Base-by-base conservation (phyloP, 2,888 invertebrate genomes). In the Caenorhabditis panamensis region DNA sequence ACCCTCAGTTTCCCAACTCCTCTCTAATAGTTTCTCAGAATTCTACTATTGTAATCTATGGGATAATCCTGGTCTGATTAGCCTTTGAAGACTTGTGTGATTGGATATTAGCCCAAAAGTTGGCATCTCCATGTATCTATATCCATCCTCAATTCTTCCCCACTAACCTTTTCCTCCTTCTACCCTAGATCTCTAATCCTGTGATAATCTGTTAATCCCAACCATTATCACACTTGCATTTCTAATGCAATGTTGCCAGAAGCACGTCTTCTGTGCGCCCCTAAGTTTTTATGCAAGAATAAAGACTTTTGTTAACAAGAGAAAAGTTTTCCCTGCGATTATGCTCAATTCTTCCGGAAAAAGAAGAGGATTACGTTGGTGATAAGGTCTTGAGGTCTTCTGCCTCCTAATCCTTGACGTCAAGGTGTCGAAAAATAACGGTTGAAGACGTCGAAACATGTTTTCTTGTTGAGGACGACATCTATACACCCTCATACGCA, bases 291-390 rank as follows among this genome's bases (percentile, higher is more conserved):
- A 41, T 64, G 64, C 28, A n/a, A n/a, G 59, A 73, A 64, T 64
- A 73, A 73, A 73, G 56, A 63, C 63, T 72, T 72, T 56, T 72
- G 72, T 72, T 72, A 72, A 72, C 72, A 66, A 73, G 44, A 56
- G 8, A 56, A 26, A 47, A 31, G 44, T n/a, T 44, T 44, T 47
- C 54, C 37, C 36, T 62, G 62, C 22, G 24, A 11, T 61, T 8
- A 69, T 31, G 31, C 31, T 31, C 31, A 31, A 31, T 31, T 31
- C 31, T 6, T 6, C 31, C 9, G 13, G 41, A 11, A 13, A 41
- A 41, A 41, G 16, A 62, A 62, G 24, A 16, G 16, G 31, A 58
- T n/a, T 20, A 68, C 11, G 31, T 8, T 61, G 36, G 62, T 71
- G 53, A 71, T 53, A 71, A 69, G 51, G 51, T 26, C 41, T 5